These are phyloP conservation scores for Centrocercus urophasianus DNA, from an alignment of 2,113 vertebrate genomes.

Conservation along the genomic window DNA sequence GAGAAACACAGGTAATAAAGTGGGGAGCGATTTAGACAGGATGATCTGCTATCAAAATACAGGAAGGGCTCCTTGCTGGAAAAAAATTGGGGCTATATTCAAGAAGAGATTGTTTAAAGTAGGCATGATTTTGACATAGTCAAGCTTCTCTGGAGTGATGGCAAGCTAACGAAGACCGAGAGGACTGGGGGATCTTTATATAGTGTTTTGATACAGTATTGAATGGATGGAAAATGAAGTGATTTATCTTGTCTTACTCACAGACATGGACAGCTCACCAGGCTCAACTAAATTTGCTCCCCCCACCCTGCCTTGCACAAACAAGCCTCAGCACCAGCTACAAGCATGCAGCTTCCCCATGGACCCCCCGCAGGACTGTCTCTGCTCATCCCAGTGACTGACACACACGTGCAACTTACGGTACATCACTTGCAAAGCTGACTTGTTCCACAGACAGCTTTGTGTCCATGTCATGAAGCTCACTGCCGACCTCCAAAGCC, in stretches of 20 bases:
- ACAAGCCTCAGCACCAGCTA: not conserved
- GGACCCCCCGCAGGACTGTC: not conserved
- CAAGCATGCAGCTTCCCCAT: rapidly evolving
- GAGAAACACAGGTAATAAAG: slow-evolving; percentile 3
- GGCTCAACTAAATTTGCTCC: rapidly evolving
- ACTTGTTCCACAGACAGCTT: not conserved
- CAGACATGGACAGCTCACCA: not conserved
- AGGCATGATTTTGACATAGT: not conserved
- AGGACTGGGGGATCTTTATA: not conserved
- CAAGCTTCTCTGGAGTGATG: not conserved
- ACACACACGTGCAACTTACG: not conserved
- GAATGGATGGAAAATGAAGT: not conserved
- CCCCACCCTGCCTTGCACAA: not conserved
- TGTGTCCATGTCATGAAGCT: not conserved
- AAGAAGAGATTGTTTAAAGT: not conserved
- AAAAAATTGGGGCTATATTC: not conserved
- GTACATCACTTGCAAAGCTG: not conserved
- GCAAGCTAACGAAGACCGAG: not conserved
- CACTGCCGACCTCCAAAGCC: not conserved
- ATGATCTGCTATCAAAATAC: not conserved
- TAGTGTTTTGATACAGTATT: not conserved
- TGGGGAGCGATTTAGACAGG: rapidly evolving
- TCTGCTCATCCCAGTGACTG: not conserved
- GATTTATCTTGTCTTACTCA: not conserved
- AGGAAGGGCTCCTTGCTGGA: not conserved